Base-by-base conservation (phyloP, 2,797 vertebrate species). In the Octomys mimax region DNA sequence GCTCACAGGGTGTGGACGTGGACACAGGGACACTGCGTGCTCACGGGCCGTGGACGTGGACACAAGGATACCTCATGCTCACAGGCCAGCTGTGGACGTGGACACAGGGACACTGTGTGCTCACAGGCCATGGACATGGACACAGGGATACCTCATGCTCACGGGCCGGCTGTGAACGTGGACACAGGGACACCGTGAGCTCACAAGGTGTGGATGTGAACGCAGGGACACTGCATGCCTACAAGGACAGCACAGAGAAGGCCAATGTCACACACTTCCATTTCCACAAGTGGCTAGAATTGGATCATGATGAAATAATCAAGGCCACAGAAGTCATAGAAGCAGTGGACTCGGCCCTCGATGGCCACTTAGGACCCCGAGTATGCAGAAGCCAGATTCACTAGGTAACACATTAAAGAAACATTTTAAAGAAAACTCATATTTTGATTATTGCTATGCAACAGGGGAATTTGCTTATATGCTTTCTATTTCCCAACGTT, bases 201-300 rank as follows among this genome's bases (percentile, higher is more conserved):
- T 49, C 49, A 49, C 49, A 11, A 11, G 49, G 8, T 49, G 49
- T 49, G 49, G 49, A 49, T 9, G 6, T 24, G 61, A 33, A 79
- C n/a, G 4, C n/a, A 16, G 18, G 70, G 7, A 10, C n/a, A 22
- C 8, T 3, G 8, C 22, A 1, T 26, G 61, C 42, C 5, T 11
- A 36, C 8, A 10, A 39, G 64, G 46, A 54, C 46, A 42, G 9
- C 22, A 36, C 46, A 49, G 59, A 64, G 59, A n/a, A 36, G 71
- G 62, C 7, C 18, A 2, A 1, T 19, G 10, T 28, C 77, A 14
- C 8, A 12, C 1, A 36, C 39, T 8, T 52, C 49, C 31, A 11
- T 26, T 36, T 78, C 54, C 61, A 64, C 36, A 64, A 22, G 22
- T 9, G 21, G n/a, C 70, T 22, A 11, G 70, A 68, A 68, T 18